phyloP scores from a whole-genome alignment of 2,113 vertebrate species.

The Nasalis larvatus region DNA sequence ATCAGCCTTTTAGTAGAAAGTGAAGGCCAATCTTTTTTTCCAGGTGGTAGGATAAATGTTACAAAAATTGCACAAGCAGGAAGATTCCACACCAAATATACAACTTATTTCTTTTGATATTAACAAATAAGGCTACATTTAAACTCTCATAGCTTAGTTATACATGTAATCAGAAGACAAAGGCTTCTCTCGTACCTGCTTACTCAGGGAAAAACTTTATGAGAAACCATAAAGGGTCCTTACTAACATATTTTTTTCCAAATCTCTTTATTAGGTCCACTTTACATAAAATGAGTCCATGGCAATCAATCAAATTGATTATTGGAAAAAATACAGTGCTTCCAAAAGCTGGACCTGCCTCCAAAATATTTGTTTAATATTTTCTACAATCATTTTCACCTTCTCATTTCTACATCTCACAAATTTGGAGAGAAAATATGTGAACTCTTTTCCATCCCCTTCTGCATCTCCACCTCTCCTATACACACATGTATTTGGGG shows the following conservation, averaged over 20 bases:
- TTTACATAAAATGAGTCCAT: not conserved
- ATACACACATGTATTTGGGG: not conserved
- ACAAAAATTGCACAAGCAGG: not conserved
- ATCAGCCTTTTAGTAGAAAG: not conserved
- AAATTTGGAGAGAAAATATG: not conserved
- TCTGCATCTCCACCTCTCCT: not conserved
- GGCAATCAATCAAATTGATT: not conserved
- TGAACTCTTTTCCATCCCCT: not conserved
- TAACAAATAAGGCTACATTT: not conserved
- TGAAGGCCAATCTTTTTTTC: not conserved
- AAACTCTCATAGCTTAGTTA: not conserved
- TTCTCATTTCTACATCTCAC: not conserved
- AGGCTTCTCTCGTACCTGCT: not conserved
- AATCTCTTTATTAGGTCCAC: not conserved
- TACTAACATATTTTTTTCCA: not conserved
- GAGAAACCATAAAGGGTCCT: not conserved
- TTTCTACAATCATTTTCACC: not conserved
- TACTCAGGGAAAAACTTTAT: not conserved
- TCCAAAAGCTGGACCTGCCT: not conserved
- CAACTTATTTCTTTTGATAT: not conserved
- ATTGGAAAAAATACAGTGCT: not conserved
- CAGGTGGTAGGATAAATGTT: not conserved
- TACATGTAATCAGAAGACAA: not conserved
- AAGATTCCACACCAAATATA: not conserved
- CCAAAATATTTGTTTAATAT: not conserved